Evolutionary conservation across 2,888 invertebrate species (phyloP).

Genomic region (Oxyteleia sp.): DNA sequence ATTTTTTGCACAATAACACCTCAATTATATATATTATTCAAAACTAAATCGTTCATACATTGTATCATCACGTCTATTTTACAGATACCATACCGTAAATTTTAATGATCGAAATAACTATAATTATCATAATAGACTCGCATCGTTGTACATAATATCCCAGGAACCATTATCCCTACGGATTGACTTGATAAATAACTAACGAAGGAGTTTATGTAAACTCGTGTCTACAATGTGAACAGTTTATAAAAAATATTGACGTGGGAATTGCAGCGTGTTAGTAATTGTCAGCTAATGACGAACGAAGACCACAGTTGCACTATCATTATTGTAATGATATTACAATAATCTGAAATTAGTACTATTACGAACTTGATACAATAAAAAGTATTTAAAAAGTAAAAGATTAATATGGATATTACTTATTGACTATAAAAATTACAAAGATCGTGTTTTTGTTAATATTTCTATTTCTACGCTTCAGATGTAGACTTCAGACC

Average conservation of each 20-base stretch:
- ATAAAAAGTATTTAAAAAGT: no score
- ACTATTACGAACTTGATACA: no score
- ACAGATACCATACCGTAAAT: neutral
- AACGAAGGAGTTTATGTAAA: slow-evolving; percentile 3
- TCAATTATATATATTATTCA: neutral
- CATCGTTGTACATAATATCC: no score
- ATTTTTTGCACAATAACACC: no score
- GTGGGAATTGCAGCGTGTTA: slow-evolving; percentile 11
- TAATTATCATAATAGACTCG: no score
- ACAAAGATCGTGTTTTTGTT: no score
- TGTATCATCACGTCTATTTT: no score
- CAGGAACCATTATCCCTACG: slow-evolving; percentile 1
- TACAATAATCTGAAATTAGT: no score
- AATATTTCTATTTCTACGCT: no score
- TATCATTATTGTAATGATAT: slow-evolving; percentile 17
- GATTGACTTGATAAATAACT: slow-evolving; percentile 13
- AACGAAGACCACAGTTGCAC: neutral
- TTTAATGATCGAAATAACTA: neutral
- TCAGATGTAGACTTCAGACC: no score
- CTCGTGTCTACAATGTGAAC: neutral
- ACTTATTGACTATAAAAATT: no score
- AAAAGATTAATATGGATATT: no score
- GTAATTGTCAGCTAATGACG: slow-evolving; percentile 19
- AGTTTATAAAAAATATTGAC: slow-evolving; percentile 26
- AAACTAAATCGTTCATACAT: neutral